These are phyloP conservation scores for Taxidea taxus DNA, from an alignment of 2,113 vertebrate genomes.

Conservation along the genomic window DNA sequence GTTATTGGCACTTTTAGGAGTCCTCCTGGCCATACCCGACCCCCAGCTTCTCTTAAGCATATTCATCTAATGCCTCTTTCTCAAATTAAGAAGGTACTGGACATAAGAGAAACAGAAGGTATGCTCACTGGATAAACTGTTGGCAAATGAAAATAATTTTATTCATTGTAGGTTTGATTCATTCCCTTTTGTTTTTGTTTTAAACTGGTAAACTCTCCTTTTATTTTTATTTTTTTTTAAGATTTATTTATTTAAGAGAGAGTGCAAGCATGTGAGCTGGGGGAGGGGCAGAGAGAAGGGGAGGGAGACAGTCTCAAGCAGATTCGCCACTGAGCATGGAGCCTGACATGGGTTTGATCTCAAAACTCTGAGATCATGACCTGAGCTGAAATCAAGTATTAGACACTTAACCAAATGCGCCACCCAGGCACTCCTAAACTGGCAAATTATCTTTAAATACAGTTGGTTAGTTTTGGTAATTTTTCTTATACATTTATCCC, in stretches of 20 bases:
- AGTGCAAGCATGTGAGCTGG: accelerated
- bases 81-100: slow-evolving; percentile 96
- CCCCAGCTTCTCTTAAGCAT: slow-evolving; percentile 94
- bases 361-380: not conserved
- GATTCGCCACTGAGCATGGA: not conserved
- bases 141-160: not conserved
- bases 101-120: slow-evolving; percentile 98
- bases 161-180: not conserved
- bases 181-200: not conserved
- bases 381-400: not conserved
- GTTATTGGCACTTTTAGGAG: slow-evolving; percentile 96
- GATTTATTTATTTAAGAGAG: not conserved
- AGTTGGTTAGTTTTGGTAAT: not conserved
- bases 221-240: not conserved
- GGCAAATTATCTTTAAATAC: not conserved
- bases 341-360: not conserved
- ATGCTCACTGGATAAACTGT: slow-evolving; percentile 55
- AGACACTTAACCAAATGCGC: not conserved
- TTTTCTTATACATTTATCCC: not conserved
- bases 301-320: not conserved
- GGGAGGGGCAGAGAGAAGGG: not conserved
- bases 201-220: not conserved
- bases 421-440: not conserved
- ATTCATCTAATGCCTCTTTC: slow-evolving; percentile 97
- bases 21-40: slow-evolving; percentile 92